A percentile compares a stretch with the other conserved stretches of the same genome.
These are phyloP conservation scores for Watsonalla binaria DNA, from an alignment of 2,888 invertebrate species.

Conservation along the genomic window DNA sequence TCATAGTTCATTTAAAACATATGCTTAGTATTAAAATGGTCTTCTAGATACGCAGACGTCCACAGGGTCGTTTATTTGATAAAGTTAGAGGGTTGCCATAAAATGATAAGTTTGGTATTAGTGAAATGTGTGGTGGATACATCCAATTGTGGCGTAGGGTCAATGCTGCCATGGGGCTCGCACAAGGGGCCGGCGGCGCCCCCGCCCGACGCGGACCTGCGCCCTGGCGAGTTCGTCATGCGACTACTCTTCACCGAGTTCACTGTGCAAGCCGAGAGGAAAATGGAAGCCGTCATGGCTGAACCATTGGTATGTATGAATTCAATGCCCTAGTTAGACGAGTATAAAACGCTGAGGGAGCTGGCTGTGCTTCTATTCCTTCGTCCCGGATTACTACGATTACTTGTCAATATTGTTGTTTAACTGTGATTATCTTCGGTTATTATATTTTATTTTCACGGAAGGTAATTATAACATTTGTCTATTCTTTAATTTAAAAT, in stretches of 20 bases:
- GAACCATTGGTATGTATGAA: constrained; percentile 86
- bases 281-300: constrained; percentile 96
- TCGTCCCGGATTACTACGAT: neutral
- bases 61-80: neutral
- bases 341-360: neutral
- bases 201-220: constrained; percentile 81
- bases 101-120: neutral
- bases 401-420: too few relatives aligned
- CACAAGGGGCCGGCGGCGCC: constrained; percentile 83
- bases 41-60: neutral
- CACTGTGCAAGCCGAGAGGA: constrained; percentile 95
- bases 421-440: too few relatives aligned
- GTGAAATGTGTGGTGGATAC: neutral
- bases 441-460: too few relatives aligned
- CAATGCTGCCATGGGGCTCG: constrained; percentile 90
- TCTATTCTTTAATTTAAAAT: too few relatives aligned
- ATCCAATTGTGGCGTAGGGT: constrained; percentile 51
- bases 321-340: neutral
- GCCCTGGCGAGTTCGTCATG: constrained; percentile 98
- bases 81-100: neutral
- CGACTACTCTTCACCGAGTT: constrained; percentile 96
- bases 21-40: neutral
- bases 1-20: neutral
- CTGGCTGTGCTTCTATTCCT: neutral
- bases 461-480: too few relatives aligned